Evolutionary conservation across 2,113 vertebrate species (phyloP).

Genomic region (Heteronetta atricapilla): DNA sequence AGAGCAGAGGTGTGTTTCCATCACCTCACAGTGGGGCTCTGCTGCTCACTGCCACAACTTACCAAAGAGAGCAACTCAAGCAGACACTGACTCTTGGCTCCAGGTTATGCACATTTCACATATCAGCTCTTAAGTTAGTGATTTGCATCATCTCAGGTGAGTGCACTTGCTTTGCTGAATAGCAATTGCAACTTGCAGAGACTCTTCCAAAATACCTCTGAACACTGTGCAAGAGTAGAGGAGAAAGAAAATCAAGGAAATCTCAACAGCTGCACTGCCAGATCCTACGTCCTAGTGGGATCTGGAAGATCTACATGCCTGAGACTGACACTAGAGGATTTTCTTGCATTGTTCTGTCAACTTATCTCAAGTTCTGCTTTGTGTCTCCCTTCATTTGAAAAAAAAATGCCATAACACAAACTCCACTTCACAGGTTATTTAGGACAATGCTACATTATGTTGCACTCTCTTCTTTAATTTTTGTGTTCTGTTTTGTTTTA

Average conservation of each 20-base stretch:
- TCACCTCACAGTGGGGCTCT: neutral
- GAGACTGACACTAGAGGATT: neutral
- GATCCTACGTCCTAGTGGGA: neutral
- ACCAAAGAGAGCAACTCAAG: neutral
- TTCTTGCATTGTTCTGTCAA: neutral
- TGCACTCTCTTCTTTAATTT: conserved; percentile 33
- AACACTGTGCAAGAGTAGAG: neutral
- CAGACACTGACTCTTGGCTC: neutral
- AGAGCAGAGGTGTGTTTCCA: neutral
- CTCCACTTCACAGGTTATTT: neutral
- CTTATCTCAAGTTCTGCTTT: neutral
- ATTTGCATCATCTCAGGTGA: neutral
- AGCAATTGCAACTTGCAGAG: neutral
- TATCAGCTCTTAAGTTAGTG: neutral
- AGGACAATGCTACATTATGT: neutral
- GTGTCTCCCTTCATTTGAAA: neutral
- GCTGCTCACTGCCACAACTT: neutral
- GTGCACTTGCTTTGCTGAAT: neutral
- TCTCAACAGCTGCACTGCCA: neutral
- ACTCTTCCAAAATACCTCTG: neutral
- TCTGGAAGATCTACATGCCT: neutral
- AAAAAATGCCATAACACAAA: conserved; percentile 13
- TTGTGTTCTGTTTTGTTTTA: conserved; percentile 20
- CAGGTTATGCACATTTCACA: neutral
- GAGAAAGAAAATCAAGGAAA: neutral